A percentile compares a stretch with the other conserved stretches of the same genome.
phyloP scores from a whole-genome alignment of 2,888 invertebrate species.

The Sylvicola cinctus region DNA sequence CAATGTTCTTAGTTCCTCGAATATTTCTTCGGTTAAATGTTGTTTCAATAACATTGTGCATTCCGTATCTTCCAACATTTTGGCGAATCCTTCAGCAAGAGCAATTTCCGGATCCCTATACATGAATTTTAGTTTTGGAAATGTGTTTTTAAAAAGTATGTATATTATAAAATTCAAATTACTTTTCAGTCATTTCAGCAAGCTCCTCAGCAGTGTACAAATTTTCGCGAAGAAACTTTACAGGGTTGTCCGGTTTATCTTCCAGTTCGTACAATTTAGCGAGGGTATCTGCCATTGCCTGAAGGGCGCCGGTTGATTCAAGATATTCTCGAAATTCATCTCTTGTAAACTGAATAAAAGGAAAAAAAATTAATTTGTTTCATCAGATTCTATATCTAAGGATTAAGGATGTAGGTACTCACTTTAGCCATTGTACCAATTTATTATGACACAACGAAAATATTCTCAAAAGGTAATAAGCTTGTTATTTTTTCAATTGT shows the following conservation, averaged over 20 bases:
- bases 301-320: conserved; percentile 6
- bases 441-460: too few species aligned
- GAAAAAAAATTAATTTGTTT: not conserved
- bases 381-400: too few species aligned
- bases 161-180: conserved; percentile 18
- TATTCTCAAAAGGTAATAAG: too few species aligned
- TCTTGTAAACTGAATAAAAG: conserved; percentile 5
- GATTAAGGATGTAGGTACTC: too few species aligned
- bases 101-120: conserved; percentile 21
- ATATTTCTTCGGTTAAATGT: conserved; percentile 31
- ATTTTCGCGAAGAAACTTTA: conserved; percentile 6
- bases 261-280: conserved; percentile 7
- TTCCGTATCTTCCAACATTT: conserved; percentile 27
- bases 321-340: conserved; percentile 7
- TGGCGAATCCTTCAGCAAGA: conserved; percentile 29
- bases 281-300: conserved; percentile 5
- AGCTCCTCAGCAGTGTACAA: conserved; percentile 6
- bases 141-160: conserved; percentile 13
- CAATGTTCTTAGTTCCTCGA: conserved; percentile 30
- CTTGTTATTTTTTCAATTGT: too few species aligned
- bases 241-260: conserved; percentile 6
- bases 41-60: conserved; percentile 40
- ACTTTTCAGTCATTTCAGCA: conserved; percentile 6
- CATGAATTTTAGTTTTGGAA: not conserved
- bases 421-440: too few species aligned